Evolutionary conservation across 2,888 invertebrate genomes (phyloP).

Genomic region (Drymonia ruficornis): DNA sequence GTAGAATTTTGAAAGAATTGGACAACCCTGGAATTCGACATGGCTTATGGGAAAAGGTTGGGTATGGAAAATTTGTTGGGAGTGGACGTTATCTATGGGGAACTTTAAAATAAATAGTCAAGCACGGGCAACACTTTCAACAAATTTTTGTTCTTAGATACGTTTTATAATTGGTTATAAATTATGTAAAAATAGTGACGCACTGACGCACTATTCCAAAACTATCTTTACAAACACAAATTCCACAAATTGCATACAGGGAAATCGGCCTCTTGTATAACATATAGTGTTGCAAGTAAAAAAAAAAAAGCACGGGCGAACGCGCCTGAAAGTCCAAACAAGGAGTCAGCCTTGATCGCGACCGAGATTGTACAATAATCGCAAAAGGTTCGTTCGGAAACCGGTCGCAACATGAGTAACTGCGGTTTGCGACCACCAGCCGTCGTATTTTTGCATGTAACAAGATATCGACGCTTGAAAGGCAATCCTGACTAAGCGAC

Average conservation of each 20-base stretch:
- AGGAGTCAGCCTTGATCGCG: constrained; percentile 48
- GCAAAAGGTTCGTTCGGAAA: constrained; percentile 51
- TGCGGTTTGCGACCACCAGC: constrained; percentile 47
- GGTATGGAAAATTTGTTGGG: neutral
- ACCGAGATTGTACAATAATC: constrained; percentile 48
- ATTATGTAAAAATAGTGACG: too few relatives aligned
- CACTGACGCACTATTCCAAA: too few relatives aligned
- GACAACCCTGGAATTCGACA: neutral
- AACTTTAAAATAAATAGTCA: neutral
- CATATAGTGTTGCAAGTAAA: constrained; percentile 23
- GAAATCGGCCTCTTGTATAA: constrained; percentile 28
- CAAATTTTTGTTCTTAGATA: too few relatives aligned
- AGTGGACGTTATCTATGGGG: neutral
- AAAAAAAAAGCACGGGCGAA: constrained; percentile 29
- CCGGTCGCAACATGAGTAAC: constrained; percentile 66
- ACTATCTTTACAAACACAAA: too few relatives aligned
- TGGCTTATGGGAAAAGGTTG: neutral
- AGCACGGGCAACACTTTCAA: too few relatives aligned
- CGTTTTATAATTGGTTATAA: too few relatives aligned
- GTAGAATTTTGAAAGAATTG: neutral
- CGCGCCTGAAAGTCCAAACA: constrained; percentile 46
- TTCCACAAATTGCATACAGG: constrained; percentile 13
- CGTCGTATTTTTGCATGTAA: constrained; percentile 70
- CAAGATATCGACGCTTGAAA: too few relatives aligned
- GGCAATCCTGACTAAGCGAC: too few relatives aligned